Percentiles rank a stretch among this genome's conserved stretches.
Evolutionary conservation across 2,113 vertebrate species (phyloP).

Genomic region (Chamaetylas fuelleborni): DNA sequence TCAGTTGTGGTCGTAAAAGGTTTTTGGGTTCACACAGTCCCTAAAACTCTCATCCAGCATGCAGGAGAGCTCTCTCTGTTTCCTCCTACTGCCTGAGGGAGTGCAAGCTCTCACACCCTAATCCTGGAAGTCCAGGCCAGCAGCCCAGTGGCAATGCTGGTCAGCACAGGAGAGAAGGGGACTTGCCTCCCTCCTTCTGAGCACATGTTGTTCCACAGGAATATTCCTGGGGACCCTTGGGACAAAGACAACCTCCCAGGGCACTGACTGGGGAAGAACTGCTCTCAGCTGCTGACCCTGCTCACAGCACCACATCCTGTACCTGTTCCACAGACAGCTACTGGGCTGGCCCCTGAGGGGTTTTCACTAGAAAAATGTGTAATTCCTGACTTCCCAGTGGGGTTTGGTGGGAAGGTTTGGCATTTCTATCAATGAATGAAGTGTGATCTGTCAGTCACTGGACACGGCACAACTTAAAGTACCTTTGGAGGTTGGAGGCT

Average conservation of each 20-base stretch:
- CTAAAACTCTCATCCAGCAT: background rate
- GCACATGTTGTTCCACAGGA: fast-evolving
- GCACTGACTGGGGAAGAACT: background rate
- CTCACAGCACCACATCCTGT: background rate
- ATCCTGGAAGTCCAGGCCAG: background rate
- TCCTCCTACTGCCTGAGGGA: fast-evolving
- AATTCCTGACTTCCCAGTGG: background rate
- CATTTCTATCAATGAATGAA: background rate
- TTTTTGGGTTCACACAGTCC: fast-evolving
- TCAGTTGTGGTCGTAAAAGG: fast-evolving
- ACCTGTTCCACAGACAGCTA: background rate
- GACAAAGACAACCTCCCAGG: background rate
- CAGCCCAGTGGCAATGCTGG: background rate
- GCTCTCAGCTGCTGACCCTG: background rate
- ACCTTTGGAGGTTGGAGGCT: background rate
- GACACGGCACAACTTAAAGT: background rate
- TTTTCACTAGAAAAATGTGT: background rate
- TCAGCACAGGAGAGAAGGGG: background rate
- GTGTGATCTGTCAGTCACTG: background rate
- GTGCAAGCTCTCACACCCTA: fast-evolving
- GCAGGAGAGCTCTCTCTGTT: background rate
- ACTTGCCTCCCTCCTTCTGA: background rate
- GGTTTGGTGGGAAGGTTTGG: background rate
- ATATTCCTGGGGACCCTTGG: fast-evolving
- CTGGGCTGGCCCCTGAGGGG: fast-evolving